Evolutionary conservation across 2,888 invertebrate species (phyloP).

Genomic region (Drosophila ustulata): DNA sequence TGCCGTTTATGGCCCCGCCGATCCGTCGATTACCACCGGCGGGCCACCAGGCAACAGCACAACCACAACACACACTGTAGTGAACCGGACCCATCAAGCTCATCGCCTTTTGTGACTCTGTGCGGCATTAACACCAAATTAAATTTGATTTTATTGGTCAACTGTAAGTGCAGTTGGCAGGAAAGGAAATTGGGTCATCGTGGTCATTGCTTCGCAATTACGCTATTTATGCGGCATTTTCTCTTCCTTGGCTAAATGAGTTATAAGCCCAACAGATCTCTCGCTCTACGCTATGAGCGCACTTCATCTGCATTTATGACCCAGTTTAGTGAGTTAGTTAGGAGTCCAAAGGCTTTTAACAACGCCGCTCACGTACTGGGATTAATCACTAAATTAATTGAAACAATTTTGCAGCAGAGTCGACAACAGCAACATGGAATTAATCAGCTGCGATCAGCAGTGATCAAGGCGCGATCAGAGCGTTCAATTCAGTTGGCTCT

Average conservation of each 20-base stretch:
- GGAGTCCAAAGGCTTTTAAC: constrained; percentile 26
- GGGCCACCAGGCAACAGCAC: constrained; percentile 26
- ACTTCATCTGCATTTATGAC: constrained; percentile 72
- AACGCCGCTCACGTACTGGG: constrained; percentile 67
- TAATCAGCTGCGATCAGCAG: constrained; percentile 63
- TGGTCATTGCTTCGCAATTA: constrained; percentile 29
- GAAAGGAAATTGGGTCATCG: constrained; percentile 68
- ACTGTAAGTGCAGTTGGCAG: background rate
- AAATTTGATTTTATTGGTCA: constrained; percentile 60
- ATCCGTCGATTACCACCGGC: constrained; percentile 30
- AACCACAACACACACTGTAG: constrained; percentile 19
- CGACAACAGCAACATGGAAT: constrained; percentile 71
- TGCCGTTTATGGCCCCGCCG: constrained; percentile 65
- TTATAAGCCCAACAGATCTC: constrained; percentile 44
- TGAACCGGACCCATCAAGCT: constrained; percentile 62
- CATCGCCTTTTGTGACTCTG: constrained; percentile 68
- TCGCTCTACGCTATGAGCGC: too few relatives aligned
- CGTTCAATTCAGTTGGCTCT: constrained; percentile 11
- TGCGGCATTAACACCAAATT: constrained; percentile 72
- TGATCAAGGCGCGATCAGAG: constrained; percentile 30
- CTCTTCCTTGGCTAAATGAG: constrained; percentile 48
- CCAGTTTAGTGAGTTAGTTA: constrained; percentile 54
- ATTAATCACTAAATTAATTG: constrained; percentile 81
- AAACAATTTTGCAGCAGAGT: constrained; percentile 77
- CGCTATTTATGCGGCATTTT: constrained; percentile 15